These are phyloP conservation scores for Drosophila vallismaia DNA, from an alignment of 2,888 invertebrate genomes.

Conservation along the genomic window DNA sequence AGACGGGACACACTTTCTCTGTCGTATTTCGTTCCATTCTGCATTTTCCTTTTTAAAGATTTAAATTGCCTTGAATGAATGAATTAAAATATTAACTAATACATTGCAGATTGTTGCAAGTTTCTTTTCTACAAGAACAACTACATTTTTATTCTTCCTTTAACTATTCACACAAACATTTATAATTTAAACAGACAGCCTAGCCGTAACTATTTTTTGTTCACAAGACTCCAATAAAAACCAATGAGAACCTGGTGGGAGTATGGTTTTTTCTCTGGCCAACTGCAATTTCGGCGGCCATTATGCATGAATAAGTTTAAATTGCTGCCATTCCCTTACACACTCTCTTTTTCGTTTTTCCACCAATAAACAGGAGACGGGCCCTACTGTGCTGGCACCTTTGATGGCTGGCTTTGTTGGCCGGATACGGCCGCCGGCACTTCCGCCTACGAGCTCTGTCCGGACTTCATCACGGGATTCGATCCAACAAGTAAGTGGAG, in stretches of 20 bases:
- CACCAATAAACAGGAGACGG: constrained; percentile 75
- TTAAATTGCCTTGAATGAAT: too few species aligned
- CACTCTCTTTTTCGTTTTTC: neutral
- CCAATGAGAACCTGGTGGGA: neutral
- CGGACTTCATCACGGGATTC: constrained; percentile 91
- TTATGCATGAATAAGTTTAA: constrained; percentile 42
- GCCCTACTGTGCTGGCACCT: constrained; percentile 89
- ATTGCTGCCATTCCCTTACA: constrained; percentile 19
- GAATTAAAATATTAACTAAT: too few species aligned
- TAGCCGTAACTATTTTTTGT: neutral
- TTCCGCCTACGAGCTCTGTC: constrained; percentile 88
- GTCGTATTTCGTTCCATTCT: too few species aligned
- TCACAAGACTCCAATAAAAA: neutral
- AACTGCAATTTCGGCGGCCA: constrained; percentile 30
- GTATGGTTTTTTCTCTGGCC: constrained; percentile 6
- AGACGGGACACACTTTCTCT: too few species aligned
- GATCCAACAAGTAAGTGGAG: constrained; percentile 88
- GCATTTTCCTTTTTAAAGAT: too few species aligned
- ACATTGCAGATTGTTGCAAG: too few species aligned
- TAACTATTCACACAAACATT: neutral
- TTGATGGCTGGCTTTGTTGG: constrained; percentile 93
- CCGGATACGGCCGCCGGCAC: constrained; percentile 89
- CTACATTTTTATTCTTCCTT: neutral
- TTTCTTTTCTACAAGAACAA: neutral
- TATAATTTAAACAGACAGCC: neutral